These are phyloP conservation scores for Scomber japonicus DNA, from an alignment of 2,113 vertebrate genomes.

Conservation along the genomic window DNA sequence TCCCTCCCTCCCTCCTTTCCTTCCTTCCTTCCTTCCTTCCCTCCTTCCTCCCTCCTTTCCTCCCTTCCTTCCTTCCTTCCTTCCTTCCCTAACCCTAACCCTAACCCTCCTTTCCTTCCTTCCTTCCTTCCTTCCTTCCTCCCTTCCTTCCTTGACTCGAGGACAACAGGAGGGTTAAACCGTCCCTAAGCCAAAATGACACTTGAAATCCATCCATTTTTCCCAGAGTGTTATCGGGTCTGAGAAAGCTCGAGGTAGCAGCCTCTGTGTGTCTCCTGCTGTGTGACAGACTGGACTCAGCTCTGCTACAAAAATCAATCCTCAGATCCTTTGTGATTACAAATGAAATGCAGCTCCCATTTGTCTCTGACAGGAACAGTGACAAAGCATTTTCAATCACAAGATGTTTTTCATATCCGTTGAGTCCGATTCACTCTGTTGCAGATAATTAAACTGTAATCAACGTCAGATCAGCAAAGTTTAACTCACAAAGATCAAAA, in stretches of 20 bases:
- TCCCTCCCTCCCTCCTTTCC: too few species aligned
- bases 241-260: background rate
- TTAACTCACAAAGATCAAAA: background rate
- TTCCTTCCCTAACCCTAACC: too few species aligned
- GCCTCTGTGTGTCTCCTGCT: background rate
- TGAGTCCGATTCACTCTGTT: background rate
- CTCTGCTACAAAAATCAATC: conserved; percentile 27
- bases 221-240: background rate
- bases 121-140: too few species aligned
- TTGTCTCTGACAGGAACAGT: conserved; percentile 11
- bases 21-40: too few species aligned
- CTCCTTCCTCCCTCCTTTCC: too few species aligned
- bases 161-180: too few species aligned
- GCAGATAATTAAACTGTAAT: background rate
- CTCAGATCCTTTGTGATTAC: background rate
- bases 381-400: conserved; percentile 32
- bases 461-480: background rate
- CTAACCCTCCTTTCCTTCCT: too few species aligned
- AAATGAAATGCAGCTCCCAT: conserved; percentile 7
- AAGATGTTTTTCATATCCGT: background rate
- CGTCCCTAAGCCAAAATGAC: too few species aligned
- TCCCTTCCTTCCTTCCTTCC: too few species aligned
- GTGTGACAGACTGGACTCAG: conserved; percentile 10
- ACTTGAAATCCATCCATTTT: background rate
- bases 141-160: too few species aligned